phyloP scores from a whole-genome alignment of 1,140 invertebrate species.

The Camponotus floridanus region DNA sequence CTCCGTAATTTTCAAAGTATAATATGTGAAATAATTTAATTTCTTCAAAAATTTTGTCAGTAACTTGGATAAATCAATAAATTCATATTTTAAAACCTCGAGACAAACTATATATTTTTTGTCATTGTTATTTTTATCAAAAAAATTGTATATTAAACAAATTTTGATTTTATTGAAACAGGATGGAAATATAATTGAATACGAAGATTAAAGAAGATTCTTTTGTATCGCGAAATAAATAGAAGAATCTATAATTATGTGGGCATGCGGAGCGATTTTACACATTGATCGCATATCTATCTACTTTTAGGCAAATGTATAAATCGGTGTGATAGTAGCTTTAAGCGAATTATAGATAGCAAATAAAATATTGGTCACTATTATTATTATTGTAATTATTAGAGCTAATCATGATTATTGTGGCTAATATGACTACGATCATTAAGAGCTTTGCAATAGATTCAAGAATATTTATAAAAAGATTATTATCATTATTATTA shows the following conservation, averaged over 20 bases:
- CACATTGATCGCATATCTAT: conserved; percentile 75
- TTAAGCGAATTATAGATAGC: conserved; percentile 81
- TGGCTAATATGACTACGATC: conserved; percentile 64
- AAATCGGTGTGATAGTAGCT: conserved; percentile 86
- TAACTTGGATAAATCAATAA: not conserved
- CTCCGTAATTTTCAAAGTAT: not conserved
- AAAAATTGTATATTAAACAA: conserved; percentile 5
- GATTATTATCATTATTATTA: conserved; percentile 38
- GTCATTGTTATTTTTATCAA: not conserved
- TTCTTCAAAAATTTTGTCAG: not conserved
- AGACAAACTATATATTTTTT: not conserved
- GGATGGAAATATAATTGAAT: conserved; percentile 23
- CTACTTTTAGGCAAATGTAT: conserved; percentile 81
- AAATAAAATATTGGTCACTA: conserved; percentile 79
- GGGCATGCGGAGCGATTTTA: conserved; percentile 16
- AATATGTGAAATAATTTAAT: not conserved
- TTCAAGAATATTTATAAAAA: conserved; percentile 45
- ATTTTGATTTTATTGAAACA: conserved; percentile 17
- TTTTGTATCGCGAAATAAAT: conserved; percentile 37
- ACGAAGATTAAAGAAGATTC: not conserved
- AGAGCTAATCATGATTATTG: conserved; percentile 60
- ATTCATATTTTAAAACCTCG: not conserved
- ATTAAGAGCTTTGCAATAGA: conserved; percentile 71
- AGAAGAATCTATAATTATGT: conserved; percentile 23
- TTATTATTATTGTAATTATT: conserved; percentile 74